phyloP scores from a whole-genome alignment of 2,113 vertebrate genomes.

The Elachura formosa region DNA sequence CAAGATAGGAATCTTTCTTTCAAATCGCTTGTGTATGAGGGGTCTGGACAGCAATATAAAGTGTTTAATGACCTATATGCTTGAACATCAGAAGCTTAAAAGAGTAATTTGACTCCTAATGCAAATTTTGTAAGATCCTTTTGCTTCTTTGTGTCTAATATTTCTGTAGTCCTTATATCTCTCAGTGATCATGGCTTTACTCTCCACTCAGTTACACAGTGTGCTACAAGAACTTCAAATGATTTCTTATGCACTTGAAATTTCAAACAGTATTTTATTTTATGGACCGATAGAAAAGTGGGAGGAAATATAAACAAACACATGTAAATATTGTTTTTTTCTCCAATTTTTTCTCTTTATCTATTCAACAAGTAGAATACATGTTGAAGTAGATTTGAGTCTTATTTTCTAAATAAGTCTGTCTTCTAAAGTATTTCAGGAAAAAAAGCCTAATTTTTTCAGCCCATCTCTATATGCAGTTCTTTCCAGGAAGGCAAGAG shows the following conservation, averaged over 20 bases:
- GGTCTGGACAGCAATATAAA: background rate
- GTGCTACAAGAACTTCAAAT: background rate
- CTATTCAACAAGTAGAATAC: background rate
- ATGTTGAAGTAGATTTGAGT: background rate
- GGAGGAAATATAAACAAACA: background rate
- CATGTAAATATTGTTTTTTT: background rate
- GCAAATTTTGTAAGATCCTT: conserved; percentile 1
- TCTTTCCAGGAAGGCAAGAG: background rate
- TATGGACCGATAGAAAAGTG: background rate
- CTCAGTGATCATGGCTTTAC: background rate
- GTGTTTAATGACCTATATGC: background rate
- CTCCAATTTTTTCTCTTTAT: background rate
- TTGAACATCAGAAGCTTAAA: background rate
- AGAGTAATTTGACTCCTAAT: background rate
- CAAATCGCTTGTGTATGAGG: background rate
- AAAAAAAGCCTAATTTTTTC: background rate
- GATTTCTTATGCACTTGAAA: background rate
- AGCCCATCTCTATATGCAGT: background rate
- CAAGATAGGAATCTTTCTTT: background rate
- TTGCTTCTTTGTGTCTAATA: background rate
- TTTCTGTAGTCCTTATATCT: background rate
- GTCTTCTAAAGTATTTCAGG: background rate
- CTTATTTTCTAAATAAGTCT: background rate
- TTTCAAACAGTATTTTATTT: background rate
- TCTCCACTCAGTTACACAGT: background rate